A percentile compares a stretch with the other conserved stretches of the same genome.
Evolutionary conservation across 2,888 invertebrate species (phyloP).

Genomic region (Harpalus rufipes): DNA sequence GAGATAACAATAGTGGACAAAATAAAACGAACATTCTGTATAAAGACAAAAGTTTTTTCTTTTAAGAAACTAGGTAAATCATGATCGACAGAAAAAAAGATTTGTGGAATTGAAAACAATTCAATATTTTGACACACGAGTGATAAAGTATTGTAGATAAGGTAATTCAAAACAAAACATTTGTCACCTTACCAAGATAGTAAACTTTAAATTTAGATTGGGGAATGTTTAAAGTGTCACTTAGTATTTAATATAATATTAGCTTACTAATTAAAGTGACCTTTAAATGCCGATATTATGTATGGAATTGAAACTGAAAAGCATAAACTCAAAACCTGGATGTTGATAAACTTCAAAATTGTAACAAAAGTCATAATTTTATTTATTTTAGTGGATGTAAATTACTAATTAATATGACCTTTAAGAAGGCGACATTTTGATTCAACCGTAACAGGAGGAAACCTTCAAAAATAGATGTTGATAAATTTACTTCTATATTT

Average conservation of each 20-base stretch:
- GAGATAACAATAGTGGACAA: no score
- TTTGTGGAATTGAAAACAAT: conserved; percentile 22
- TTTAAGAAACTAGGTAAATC: background rate
- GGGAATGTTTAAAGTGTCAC: background rate
- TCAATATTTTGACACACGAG: conserved; percentile 30
- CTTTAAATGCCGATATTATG: background rate
- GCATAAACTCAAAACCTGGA: background rate
- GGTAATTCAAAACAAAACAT: background rate
- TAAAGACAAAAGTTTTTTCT: background rate
- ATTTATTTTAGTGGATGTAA: background rate
- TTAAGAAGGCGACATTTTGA: background rate
- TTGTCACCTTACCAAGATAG: background rate
- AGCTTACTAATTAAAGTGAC: background rate
- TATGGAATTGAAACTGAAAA: background rate
- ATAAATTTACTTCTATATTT: no score
- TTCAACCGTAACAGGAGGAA: no score
- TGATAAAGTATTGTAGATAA: conserved; percentile 24
- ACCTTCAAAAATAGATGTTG: no score
- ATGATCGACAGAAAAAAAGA: conserved; percentile 1
- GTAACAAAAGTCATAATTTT: background rate
- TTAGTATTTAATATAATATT: background rate
- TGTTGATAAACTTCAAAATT: background rate
- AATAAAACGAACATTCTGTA: no score
- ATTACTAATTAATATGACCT: background rate
- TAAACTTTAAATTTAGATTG: conserved; percentile 5